Conservation (phyloP, 1,140 invertebrate genomes). For the Hormaphis cornu region DNA sequence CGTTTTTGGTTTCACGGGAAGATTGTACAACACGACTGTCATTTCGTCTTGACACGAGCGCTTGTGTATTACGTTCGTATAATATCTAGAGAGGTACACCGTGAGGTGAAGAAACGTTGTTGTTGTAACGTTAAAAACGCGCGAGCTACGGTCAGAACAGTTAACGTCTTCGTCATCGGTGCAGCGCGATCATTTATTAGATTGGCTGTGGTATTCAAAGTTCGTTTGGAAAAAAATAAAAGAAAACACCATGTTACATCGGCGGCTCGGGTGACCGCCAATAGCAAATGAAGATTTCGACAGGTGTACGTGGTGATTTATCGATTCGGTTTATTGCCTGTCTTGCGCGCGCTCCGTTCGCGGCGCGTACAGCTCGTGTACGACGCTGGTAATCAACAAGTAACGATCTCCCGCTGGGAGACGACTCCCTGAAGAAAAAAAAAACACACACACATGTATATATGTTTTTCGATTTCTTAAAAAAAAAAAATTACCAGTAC, state of each 20-base stretch:
- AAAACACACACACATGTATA: no score
- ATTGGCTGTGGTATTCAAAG: background rate
- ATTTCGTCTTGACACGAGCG: no score
- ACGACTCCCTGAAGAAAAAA: background rate
- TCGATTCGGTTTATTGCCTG: constrained; percentile 14
- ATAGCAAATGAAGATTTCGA: constrained; percentile 26
- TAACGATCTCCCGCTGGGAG: constrained; percentile 7
- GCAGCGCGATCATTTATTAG: background rate
- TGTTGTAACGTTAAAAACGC: background rate
- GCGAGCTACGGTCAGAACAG: background rate
- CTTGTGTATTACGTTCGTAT: no score
- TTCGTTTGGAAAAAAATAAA: background rate
- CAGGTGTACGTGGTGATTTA: constrained; percentile 23
- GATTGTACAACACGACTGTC: no score
- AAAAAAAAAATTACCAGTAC: background rate
- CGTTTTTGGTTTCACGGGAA: no score
- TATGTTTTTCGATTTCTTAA: background rate
- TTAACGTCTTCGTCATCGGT: background rate
- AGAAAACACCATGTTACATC: background rate
- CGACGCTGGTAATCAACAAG: constrained; percentile 11
- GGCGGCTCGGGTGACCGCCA: background rate
- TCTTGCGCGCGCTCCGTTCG: background rate
- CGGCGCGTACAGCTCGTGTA: background rate
- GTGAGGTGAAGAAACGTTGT: background rate
- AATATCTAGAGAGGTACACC: no score